These are phyloP conservation scores for Mallotus villosus DNA, from an alignment of 2,797 vertebrate genomes.

Conservation along the genomic window DNA sequence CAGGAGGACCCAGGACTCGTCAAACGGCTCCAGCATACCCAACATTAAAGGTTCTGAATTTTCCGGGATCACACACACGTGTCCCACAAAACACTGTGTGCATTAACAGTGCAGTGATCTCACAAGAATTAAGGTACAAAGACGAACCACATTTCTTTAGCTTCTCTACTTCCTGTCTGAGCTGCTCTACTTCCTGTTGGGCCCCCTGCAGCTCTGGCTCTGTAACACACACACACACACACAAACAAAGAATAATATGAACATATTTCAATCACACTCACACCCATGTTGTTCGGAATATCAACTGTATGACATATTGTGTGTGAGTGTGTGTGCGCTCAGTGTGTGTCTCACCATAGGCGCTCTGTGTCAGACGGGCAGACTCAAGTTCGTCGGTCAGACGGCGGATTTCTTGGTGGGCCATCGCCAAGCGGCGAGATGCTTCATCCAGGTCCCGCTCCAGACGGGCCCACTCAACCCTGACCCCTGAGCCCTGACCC, in stretches of 20 bases:
- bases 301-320: neutral
- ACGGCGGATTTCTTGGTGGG: conserved; percentile 75
- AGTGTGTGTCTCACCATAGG: conserved; percentile 59
- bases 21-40: neutral
- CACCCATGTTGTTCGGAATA: neutral
- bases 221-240: conserved; percentile 35
- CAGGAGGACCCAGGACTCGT: neutral
- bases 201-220: conserved; percentile 69
- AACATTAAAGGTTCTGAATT: neutral
- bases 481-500: conserved; percentile 56
- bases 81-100: too few species aligned
- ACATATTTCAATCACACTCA: neutral
- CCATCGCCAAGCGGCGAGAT: conserved; percentile 67
- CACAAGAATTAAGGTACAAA: neutral
- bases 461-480: conserved; percentile 47
- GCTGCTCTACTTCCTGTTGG: conserved; percentile 61
- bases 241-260: neutral
- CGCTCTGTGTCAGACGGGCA: conserved; percentile 65
- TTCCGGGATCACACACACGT: neutral
- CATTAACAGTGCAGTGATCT: too few species aligned
- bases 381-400: conserved; percentile 72
- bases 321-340: too few species aligned
- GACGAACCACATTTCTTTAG: conserved; percentile 62
- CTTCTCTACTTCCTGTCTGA: conserved; percentile 62
- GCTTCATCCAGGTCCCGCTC: conserved; percentile 74